A percentile compares a stretch with the other conserved stretches of the same genome.
Evolutionary conservation across 2,113 vertebrate species (phyloP).

Genomic region (Alectura lathami): DNA sequence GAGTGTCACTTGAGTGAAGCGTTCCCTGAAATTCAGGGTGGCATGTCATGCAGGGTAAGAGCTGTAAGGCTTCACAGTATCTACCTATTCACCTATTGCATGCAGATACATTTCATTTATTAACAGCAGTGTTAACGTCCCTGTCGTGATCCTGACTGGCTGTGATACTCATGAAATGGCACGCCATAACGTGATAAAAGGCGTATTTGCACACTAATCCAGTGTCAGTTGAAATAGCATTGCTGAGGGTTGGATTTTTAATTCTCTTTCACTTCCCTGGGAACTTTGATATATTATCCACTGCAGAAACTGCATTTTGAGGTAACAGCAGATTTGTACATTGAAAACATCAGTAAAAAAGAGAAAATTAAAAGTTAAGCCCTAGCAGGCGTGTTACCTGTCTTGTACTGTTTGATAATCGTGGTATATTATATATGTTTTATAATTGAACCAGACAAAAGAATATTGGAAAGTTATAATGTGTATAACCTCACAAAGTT

Average conservation of each 20-base stretch:
- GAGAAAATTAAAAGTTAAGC: background rate
- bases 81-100: background rate
- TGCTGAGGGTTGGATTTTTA: background rate
- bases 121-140: background rate
- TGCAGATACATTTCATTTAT: background rate
- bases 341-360: background rate
- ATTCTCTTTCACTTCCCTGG: background rate
- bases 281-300: background rate
- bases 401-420: background rate
- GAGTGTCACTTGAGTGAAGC: background rate
- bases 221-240: background rate
- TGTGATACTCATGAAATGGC: background rate
- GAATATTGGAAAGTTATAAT: constrained; percentile 6
- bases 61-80: background rate
- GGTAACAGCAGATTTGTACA: background rate
- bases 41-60: background rate
- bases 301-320: background rate
- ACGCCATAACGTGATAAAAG: background rate
- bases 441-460: background rate
- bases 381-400: background rate
- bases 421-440: background rate
- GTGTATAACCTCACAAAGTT: background rate
- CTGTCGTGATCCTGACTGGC: rapidly evolving
- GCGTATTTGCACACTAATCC: background rate
- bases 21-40: background rate